phyloP scores from a whole-genome alignment of 2,113 vertebrate genomes.

The Argyrosomus japonicus region DNA sequence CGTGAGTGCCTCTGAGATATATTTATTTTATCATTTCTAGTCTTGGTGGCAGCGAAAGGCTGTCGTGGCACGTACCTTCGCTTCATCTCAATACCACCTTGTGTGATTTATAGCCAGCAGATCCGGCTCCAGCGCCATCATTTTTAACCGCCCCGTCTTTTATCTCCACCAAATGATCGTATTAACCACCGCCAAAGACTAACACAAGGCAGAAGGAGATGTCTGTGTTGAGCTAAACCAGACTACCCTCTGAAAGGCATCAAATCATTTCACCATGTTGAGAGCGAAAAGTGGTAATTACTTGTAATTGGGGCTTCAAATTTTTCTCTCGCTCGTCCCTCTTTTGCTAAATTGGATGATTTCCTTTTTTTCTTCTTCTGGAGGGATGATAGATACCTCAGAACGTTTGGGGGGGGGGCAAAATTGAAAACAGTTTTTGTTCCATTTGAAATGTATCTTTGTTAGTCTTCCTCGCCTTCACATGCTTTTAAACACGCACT shows the following conservation, averaged over 20 bases:
- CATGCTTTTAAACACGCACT: slow-evolving; percentile 31
- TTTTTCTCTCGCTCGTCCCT: slow-evolving; percentile 84
- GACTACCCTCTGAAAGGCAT: slow-evolving; percentile 95
- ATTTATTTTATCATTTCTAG: slow-evolving; percentile 88
- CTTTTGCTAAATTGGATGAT: slow-evolving; percentile 90
- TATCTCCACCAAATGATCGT: slow-evolving; percentile 89
- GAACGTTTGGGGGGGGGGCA: slow-evolving; percentile 85
- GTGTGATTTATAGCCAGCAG: slow-evolving; percentile 92
- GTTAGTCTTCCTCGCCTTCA: slow-evolving; percentile 82
- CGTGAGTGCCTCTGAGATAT: slow-evolving; percentile 69
- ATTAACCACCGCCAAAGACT: slow-evolving; percentile 91
- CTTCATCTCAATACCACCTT: slow-evolving; percentile 87
- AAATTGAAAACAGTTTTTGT: slow-evolving; percentile 97
- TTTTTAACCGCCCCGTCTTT: slow-evolving; percentile 80
- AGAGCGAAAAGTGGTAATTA: slow-evolving; percentile 99
- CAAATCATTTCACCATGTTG: slow-evolving; percentile 99
- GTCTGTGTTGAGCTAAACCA: slow-evolving; percentile 99
- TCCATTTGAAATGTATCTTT: slow-evolving; percentile 91
- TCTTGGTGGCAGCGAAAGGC: slow-evolving; percentile 82
- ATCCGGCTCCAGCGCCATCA: slow-evolving; percentile 73
- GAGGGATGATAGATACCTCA: slow-evolving; percentile 91
- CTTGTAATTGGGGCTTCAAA: slow-evolving; percentile 97
- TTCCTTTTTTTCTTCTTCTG: slow-evolving; percentile 90
- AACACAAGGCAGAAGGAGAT: slow-evolving; percentile 94
- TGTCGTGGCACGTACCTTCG: slow-evolving; percentile 84